Percentiles rank a stretch among this genome's conserved stretches.
Conservation (phyloP, 2,888 invertebrate genomes). For the Megalurothrips usitatus region DNA sequence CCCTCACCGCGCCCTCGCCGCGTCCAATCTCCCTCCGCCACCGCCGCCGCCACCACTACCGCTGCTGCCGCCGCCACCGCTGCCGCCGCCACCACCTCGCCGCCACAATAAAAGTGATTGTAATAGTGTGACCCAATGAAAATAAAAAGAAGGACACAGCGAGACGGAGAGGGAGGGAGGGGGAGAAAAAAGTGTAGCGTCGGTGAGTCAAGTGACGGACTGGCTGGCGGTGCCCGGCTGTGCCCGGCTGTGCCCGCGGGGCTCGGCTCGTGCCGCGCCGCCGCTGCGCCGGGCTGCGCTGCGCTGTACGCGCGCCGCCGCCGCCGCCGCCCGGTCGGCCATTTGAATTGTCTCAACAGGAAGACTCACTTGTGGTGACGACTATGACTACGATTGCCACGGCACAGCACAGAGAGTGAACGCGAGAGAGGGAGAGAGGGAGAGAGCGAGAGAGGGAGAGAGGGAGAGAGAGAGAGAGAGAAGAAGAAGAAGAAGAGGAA, state of each 20-base stretch:
- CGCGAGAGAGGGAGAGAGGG: background rate
- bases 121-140: conserved; percentile 25
- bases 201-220: no score
- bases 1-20: no score
- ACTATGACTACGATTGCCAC: conserved; percentile 16
- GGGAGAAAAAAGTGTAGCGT: background rate
- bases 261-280: background rate
- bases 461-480: no score
- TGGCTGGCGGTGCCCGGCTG: no score
- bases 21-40: no score
- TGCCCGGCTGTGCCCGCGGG: background rate
- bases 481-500: no score
- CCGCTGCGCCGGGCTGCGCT: no score
- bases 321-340: background rate
- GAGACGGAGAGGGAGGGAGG: background rate
- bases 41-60: no score
- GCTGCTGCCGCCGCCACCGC: no score
- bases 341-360: conserved; percentile 26
- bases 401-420: background rate
- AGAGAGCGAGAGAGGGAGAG: background rate
- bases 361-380: conserved; percentile 26
- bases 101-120: conserved; percentile 24
- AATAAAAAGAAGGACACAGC: background rate
- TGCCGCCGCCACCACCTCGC: background rate
- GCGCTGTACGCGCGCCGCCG: background rate